Evolutionary conservation across 2,113 vertebrate species (phyloP), one percentile per base, ranked within the genome.

Genomic region (Zootoca vivipara): DNA sequence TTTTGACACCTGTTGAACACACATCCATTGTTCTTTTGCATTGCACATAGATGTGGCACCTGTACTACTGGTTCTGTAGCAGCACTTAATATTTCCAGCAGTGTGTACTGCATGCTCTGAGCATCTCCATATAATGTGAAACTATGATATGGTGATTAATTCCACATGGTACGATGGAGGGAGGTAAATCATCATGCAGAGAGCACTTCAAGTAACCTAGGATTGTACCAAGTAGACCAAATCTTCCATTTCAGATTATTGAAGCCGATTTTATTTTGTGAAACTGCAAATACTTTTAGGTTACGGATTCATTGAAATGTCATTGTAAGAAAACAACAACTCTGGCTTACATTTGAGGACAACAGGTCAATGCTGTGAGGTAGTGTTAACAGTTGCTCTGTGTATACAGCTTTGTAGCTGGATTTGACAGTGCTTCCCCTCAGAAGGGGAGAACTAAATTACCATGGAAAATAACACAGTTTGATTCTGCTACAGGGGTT

Each of bases 401-500:
- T 77, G 35, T 10, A 0, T 24, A 80, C 13, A 83, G 30, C 24
- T 93, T 81, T 35, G 72, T 77, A 46, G 33, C n/a, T 88, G 81
- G 69, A 82, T 87, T 83, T 78, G 9, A 8, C 72, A 72, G 56
- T 16, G 28, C 18, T 89, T 89, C 82, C 56, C 3, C 56, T 87
- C 89, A 83, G 58, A 87, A 67, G 69, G 46, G 86, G 67, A 56
- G 46, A 77, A 85, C 85, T 84, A 89, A 92, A 89, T 91, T 89
- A 78, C 78, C 87, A n/a, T 0, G 28, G 87, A 90, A 79, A 83
- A 35, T 35, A 85, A 87, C 85, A 93, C 78, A 38, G 46, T 88
- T 91, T 83, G 87, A 81, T 80, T 89, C 81, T 83, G 83, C 88
- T 90, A 40, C 81, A 87, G 80, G 90, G 87, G 83, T 87, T 86